These are phyloP conservation scores for Silurus lanzhouensis DNA, from an alignment of 2,797 vertebrate species.

Conservation along the genomic window DNA sequence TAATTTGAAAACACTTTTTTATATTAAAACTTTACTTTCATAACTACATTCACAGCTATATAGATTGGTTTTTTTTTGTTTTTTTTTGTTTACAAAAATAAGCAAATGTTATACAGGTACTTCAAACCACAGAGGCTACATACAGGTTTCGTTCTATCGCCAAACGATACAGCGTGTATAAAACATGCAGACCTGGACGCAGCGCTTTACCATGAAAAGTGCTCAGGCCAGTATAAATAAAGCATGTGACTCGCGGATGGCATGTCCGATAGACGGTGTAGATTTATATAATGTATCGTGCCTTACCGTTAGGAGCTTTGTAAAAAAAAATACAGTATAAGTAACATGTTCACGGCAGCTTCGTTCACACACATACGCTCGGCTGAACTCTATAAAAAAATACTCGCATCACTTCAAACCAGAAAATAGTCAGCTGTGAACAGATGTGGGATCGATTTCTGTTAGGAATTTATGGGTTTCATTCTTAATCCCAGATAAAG, in stretches of 20 bases:
- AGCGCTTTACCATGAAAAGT: conserved; percentile 86
- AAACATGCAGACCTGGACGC: conserved; percentile 87
- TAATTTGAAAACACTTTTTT: conserved; percentile 16
- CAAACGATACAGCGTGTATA: conserved; percentile 82
- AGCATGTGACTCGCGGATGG: conserved; percentile 80
- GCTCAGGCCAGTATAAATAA: conserved; percentile 88
- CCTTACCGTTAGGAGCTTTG: conserved; percentile 69
- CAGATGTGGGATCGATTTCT: conserved; percentile 5
- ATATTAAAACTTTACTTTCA: conserved; percentile 61
- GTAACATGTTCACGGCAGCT: conserved; percentile 76
- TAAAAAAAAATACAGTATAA: conserved; percentile 64
- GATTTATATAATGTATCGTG: conserved; percentile 76
- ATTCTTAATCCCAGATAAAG: background rate
- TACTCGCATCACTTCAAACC: conserved; percentile 59
- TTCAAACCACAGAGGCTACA: conserved; percentile 74
- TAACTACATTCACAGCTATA: conserved; percentile 61
- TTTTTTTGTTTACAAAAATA: conserved; percentile 56
- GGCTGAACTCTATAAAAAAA: conserved; percentile 80
- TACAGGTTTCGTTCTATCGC: conserved; percentile 77
- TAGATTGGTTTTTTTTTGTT: conserved; percentile 44
- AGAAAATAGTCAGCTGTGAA: conserved; percentile 10
- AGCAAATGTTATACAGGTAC: conserved; percentile 59
- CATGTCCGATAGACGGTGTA: conserved; percentile 80
- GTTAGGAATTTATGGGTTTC: background rate
- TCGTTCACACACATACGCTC: conserved; percentile 64